Percentiles rank a stretch among this genome's conserved stretches.
These are phyloP conservation scores for Oncorhynchus mykiss DNA, from an alignment of 2,113 vertebrate genomes.

Conservation along the genomic window DNA sequence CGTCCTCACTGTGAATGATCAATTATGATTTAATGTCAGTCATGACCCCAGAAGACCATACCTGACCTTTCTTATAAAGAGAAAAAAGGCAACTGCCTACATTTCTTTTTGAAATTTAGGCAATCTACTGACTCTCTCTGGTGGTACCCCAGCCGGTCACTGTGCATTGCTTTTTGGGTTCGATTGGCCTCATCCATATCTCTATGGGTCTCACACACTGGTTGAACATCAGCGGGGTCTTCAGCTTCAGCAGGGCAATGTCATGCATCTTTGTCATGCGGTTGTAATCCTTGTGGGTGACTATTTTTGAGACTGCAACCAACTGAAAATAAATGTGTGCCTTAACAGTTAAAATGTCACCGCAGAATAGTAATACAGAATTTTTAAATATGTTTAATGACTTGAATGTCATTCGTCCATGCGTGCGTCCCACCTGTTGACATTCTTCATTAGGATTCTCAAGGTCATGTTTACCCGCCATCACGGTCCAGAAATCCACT, in stretches of 20 bases:
- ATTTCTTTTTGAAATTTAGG: neutral
- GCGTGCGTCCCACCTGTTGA: slow-evolving; percentile 50
- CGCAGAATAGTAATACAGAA: neutral
- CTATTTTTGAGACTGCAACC: slow-evolving; percentile 46
- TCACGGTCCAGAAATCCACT: slow-evolving; percentile 58
- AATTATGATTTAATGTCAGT: neutral
- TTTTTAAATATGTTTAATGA: neutral
- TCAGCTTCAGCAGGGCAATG: slow-evolving; percentile 65
- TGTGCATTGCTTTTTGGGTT: slow-evolving; percentile 49
- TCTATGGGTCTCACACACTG: slow-evolving; percentile 59
- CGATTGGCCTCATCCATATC: slow-evolving; percentile 40
- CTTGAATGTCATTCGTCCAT: neutral
- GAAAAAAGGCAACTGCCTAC: neutral
- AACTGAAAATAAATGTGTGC: slow-evolving; percentile 28
- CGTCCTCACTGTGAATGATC: neutral
- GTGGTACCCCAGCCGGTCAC: slow-evolving; percentile 74
- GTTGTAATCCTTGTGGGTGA: slow-evolving; percentile 53
- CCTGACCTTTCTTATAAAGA: neutral
- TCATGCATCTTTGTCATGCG: slow-evolving; percentile 56
- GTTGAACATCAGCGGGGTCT: slow-evolving; percentile 53
- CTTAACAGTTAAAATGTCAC: neutral
- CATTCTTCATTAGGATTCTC: slow-evolving; percentile 43
- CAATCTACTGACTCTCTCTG: slow-evolving; percentile 59
- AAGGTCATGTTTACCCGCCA: slow-evolving; percentile 70
- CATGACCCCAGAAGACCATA: neutral